Percentiles rank a stretch among this genome's conserved stretches.
Conservation (phyloP, 2,113 vertebrate species). For the Chunga burmeisteri region DNA sequence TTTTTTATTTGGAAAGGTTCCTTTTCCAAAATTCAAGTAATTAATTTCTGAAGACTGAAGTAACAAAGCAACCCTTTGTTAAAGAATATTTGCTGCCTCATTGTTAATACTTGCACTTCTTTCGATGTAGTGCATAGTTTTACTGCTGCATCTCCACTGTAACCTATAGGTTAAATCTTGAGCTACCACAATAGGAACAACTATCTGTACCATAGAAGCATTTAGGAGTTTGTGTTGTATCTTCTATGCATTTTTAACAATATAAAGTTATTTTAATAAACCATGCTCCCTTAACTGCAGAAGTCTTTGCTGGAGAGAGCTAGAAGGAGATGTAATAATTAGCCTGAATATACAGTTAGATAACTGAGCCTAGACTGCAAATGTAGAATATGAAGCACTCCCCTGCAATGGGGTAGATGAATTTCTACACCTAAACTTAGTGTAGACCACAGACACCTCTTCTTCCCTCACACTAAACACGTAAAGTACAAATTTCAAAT, state of each 20-base stretch:
- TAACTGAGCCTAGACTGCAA: background rate
- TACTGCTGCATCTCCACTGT: background rate
- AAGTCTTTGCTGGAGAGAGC: background rate
- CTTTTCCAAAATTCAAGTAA: background rate
- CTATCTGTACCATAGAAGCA: background rate
- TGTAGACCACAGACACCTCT: background rate
- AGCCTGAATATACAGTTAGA: background rate
- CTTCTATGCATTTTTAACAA: background rate
- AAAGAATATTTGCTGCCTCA: background rate
- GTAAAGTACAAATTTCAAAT: background rate
- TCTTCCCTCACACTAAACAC: background rate
- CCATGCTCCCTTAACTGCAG: background rate
- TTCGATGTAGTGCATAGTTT: background rate
- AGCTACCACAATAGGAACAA: background rate
- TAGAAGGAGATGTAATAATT: background rate
- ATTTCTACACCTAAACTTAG: background rate
- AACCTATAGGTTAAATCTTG: background rate
- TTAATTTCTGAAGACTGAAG: background rate
- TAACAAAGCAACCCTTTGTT: background rate
- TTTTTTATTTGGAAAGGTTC: background rate
- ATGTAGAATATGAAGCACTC: background rate
- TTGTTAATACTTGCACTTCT: background rate
- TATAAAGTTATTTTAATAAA: background rate
- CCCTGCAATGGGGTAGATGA: no score
- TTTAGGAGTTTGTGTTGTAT: background rate